Percentiles rank a stretch among this genome's conserved stretches.
Conservation (phyloP, 2,888 invertebrate genomes). For the Polyploca ridens region DNA sequence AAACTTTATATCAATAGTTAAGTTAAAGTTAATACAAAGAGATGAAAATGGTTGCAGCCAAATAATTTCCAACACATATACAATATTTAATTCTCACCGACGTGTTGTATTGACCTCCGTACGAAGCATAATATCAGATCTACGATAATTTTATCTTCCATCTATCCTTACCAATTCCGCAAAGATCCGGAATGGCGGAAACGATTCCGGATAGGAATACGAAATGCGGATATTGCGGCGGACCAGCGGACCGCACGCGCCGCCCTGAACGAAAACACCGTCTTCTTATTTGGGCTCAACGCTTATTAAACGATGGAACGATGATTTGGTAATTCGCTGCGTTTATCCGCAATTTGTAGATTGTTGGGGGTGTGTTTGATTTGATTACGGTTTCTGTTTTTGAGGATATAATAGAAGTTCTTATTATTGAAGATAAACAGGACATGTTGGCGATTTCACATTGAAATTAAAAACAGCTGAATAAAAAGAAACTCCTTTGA, state of each 20-base stretch:
- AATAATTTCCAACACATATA: too few species aligned
- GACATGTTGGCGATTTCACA: background rate
- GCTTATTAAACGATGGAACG: conserved; percentile 52
- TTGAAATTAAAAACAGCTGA: too few species aligned
- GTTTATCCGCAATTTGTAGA: conserved; percentile 7
- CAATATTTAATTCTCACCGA: background rate
- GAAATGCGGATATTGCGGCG: conserved; percentile 57
- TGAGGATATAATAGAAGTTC: too few species aligned
- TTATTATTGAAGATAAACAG: background rate
- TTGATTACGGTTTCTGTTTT: background rate
- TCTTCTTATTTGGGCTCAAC: conserved; percentile 49
- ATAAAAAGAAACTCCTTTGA: too few species aligned
- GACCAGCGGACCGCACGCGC: conserved; percentile 57
- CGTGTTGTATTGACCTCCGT: background rate
- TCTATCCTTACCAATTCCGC: conserved; percentile 42
- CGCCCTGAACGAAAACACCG: conserved; percentile 36
- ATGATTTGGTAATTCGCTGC: conserved; percentile 39
- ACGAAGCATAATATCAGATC: conserved; percentile 10
- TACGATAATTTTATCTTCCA: conserved; percentile 25
- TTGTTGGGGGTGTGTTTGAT: background rate
- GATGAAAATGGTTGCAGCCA: too few species aligned
- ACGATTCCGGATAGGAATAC: conserved; percentile 52
- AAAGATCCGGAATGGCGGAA: conserved; percentile 43
- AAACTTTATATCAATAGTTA: too few species aligned
- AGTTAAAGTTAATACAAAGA: too few species aligned